Conservation (phyloP, 2,888 invertebrate genomes). For the Drosophila ezoana region DNA sequence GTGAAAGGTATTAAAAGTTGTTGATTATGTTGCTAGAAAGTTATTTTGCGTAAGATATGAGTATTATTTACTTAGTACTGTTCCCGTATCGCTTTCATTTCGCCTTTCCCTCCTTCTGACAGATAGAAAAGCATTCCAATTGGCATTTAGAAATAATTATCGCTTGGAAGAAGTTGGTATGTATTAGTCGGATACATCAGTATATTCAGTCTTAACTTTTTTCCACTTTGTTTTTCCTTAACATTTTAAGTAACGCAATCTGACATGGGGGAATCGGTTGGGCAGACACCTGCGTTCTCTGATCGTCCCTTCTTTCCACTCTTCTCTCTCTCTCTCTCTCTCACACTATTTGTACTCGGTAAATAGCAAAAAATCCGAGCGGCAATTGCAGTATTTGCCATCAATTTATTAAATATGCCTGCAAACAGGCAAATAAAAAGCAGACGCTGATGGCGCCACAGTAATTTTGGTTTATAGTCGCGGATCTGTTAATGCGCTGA, state of each 20-base stretch:
- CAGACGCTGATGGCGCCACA: constrained; percentile 53
- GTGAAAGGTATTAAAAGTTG: neutral
- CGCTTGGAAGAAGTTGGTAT: neutral
- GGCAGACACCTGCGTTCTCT: constrained; percentile 28
- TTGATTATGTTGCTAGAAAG: neutral
- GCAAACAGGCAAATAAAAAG: constrained; percentile 62
- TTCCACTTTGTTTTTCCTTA: constrained; percentile 11
- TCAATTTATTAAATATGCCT: constrained; percentile 75
- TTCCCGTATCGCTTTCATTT: no score
- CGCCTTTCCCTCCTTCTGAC: no score
- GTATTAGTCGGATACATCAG: neutral
- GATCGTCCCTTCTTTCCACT: neutral
- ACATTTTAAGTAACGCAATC: constrained; percentile 39
- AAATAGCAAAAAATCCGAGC: constrained; percentile 31
- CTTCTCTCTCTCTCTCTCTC: neutral
- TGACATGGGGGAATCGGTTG: constrained; percentile 31
- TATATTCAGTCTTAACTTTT: neutral
- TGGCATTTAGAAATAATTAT: neutral
- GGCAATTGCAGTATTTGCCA: constrained; percentile 57
- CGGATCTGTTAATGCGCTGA: constrained; percentile 75
- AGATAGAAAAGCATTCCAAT: no score
- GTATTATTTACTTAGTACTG: no score
- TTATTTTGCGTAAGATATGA: no score
- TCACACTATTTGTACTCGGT: neutral
- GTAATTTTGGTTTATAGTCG: constrained; percentile 74